Conservation (phyloP, 2,113 vertebrate genomes). For the Silurus meridionalis region DNA sequence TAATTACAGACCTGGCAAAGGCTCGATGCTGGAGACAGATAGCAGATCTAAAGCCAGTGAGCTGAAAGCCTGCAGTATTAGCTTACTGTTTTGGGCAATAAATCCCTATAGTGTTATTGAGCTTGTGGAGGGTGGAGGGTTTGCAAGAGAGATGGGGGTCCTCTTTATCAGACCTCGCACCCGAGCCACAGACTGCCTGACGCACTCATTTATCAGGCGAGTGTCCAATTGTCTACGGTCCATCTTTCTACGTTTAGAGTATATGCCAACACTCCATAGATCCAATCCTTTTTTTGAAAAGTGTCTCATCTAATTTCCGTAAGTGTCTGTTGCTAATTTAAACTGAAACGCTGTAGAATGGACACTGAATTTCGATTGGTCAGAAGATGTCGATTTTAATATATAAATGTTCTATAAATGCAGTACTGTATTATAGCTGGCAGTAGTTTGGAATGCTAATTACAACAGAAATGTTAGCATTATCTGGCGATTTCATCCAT, state of each 20-base stretch:
- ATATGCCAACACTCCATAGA: not conserved
- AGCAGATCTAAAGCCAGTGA: constrained; percentile 56
- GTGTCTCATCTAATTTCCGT: not conserved
- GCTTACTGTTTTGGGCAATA: constrained; percentile 50
- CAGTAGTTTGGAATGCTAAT: no score
- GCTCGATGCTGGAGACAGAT: constrained; percentile 50
- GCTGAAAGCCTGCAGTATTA: constrained; percentile 54
- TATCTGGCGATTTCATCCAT: no score
- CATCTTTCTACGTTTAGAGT: not conserved
- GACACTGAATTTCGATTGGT: not conserved
- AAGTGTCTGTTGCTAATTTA: not conserved
- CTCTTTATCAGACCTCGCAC: constrained; percentile 44
- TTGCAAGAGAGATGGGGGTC: not conserved
- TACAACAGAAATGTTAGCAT: not conserved
- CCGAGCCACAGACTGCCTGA: constrained; percentile 1
- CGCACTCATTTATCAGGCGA: constrained; percentile 10
- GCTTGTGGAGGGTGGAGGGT: constrained; percentile 15
- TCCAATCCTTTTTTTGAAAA: not conserved
- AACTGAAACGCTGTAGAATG: no score
- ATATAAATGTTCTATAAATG: not conserved
- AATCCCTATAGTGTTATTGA: constrained; percentile 48
- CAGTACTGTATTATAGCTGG: no score
- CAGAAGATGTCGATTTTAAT: not conserved
- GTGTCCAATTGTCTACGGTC: not conserved
- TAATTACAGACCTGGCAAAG: constrained; percentile 55